Percentiles rank a stretch among this genome's conserved stretches.
phyloP scores from a whole-genome alignment of 2,797 vertebrate genomes.

The Balearica regulorum region DNA sequence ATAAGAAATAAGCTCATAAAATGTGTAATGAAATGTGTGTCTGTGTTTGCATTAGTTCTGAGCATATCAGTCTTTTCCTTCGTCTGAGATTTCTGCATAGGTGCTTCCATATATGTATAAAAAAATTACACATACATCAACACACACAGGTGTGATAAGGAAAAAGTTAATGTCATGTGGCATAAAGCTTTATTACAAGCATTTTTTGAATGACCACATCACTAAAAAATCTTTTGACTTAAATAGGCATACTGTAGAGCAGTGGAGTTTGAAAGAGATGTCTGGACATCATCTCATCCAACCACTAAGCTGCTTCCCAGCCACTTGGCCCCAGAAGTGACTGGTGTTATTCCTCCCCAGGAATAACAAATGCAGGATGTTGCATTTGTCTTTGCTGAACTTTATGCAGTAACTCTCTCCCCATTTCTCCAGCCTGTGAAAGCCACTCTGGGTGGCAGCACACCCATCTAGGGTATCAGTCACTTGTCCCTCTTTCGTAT shows the following conservation, averaged over 20 bases:
- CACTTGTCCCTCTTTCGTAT: not conserved
- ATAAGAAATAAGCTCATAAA: not conserved
- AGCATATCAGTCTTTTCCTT: not conserved
- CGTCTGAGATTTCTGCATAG: not conserved
- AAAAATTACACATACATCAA: not conserved
- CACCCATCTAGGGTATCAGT: not conserved
- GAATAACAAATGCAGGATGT: not conserved
- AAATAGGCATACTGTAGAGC: not conserved
- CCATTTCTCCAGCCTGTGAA: not conserved
- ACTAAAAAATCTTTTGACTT: not conserved
- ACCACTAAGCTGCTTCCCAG: not conserved
- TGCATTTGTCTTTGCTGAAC: not conserved
- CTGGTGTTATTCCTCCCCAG: not conserved
- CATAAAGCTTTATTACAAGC: not conserved
- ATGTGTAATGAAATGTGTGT: not conserved
- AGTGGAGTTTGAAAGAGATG: not conserved
- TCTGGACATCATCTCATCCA: not conserved
- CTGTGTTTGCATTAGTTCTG: not conserved
- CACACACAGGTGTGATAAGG: not conserved
- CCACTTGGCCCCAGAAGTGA: not conserved
- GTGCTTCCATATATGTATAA: not conserved
- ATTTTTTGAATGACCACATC: not conserved
- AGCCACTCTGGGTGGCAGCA: not conserved
- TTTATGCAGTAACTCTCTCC: not conserved
- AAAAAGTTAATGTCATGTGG: not conserved